Evolutionary conservation across 2,113 vertebrate genomes (phyloP), one percentile per base, ranked within the genome.

Genomic region (Dryoscopus gambensis): DNA sequence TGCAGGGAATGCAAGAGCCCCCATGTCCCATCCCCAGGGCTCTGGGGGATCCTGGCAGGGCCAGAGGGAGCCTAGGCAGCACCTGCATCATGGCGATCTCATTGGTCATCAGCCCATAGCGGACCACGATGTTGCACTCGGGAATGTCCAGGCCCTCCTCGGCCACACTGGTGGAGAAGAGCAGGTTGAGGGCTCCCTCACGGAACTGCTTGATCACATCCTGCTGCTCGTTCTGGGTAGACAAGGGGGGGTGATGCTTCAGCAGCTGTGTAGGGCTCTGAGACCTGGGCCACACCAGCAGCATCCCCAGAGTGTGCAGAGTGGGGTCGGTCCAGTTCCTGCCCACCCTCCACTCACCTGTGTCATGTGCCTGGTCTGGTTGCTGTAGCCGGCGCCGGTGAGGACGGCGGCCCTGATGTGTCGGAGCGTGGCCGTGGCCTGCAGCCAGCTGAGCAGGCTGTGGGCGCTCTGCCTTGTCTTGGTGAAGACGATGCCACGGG

Each of bases 61-160:
- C 22, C 3, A 5, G 40, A 42, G 44, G 60, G 56, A 88, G 25
- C 35, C 37, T 1, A 0, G 23, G 21, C 21, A 57, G 79, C 71
- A 98, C 98, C 98, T 98, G 98, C 91, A 98, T 90, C 98, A 99
- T 99, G 75, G 99, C 98, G 0, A 99, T 99, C 97, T 99, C 99
- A 4, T 99, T 99, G 70, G 99, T 99, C 87, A 99, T 98, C 76
- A 99, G 98, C 27, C 99, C 99, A 0, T 99, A 99, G 84, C 99
- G 99, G 31, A 99, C 98, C 84, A 99, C 98, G 12, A 99, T 93
- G 52, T 98, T 99, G 79, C 99, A 99, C 59, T 99, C 97, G 0
- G 98, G 98, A 74, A 99, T 99, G 84, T 99, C 98, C 33, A 99
- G 97, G 24, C 99, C 99, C 92, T 99, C 99, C 89, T 99, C 99